phyloP scores from a whole-genome alignment of 2,113 vertebrate genomes.

The Dolichallabes microphthalmus region DNA sequence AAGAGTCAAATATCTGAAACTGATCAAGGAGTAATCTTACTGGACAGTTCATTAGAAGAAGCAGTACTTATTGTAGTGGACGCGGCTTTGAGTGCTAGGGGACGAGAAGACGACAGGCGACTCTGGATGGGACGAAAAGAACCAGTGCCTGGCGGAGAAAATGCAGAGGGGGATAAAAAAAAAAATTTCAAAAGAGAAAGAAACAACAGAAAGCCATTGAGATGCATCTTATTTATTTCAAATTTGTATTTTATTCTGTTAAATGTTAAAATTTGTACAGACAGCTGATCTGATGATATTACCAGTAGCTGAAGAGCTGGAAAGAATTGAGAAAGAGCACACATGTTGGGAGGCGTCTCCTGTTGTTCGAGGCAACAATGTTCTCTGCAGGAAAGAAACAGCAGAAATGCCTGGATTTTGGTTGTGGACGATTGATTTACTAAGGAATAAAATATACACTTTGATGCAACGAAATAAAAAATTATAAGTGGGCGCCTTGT shows the following conservation, averaged over 20 bases:
- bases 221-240: background rate
- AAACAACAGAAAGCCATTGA: background rate
- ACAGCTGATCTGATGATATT: slow-evolving; percentile 34
- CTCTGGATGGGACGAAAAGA: slow-evolving; percentile 94
- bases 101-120: slow-evolving; percentile 82
- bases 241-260: background rate
- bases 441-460: background rate
- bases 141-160: slow-evolving; percentile 76
- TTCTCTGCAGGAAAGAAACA: slow-evolving; percentile 73
- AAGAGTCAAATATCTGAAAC: background rate
- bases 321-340: slow-evolving; percentile 95
- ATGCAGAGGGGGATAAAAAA: background rate
- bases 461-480: too few species aligned
- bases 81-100: slow-evolving; percentile 80
- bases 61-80: slow-evolving; percentile 65
- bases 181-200: background rate
- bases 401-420: background rate
- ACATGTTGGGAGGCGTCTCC: slow-evolving; percentile 90
- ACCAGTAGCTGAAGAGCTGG: slow-evolving; percentile 93
- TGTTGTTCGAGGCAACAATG: slow-evolving; percentile 88
- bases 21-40: slow-evolving; percentile 65
- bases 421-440: background rate
- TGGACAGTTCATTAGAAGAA: slow-evolving; percentile 76
- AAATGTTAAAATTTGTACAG: background rate
- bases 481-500: slow-evolving; percentile 45